phyloP scores from a whole-genome alignment of 2,888 invertebrate species.

The Blomia tropicalis region DNA sequence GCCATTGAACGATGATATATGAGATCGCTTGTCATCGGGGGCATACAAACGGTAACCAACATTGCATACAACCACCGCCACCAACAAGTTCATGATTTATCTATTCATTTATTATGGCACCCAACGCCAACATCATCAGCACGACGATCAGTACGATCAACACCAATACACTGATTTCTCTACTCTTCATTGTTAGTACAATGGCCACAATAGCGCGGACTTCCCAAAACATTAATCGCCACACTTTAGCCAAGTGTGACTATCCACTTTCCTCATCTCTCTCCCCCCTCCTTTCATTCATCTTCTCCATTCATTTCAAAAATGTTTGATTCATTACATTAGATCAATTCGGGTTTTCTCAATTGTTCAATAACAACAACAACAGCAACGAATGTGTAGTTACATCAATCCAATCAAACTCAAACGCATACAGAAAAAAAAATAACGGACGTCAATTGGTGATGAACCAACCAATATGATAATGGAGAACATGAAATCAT shows the following conservation, averaged over 20 bases:
- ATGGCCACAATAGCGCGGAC: neutral
- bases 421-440: too few species aligned
- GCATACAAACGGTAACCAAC: constrained; percentile 13
- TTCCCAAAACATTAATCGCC: neutral
- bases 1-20: constrained; percentile 3
- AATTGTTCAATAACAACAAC: too few species aligned
- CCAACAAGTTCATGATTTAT: constrained; percentile 13
- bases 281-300: too few species aligned
- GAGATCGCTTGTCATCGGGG: constrained; percentile 4
- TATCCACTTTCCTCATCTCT: constrained; percentile 1
- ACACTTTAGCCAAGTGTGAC: constrained; percentile 7
- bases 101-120: constrained; percentile 12
- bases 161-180: too few species aligned
- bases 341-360: too few species aligned
- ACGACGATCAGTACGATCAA: neutral
- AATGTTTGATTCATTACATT: too few species aligned
- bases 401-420: too few species aligned
- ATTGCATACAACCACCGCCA: neutral
- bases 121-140: neutral
- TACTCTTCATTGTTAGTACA: neutral
- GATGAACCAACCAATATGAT: too few species aligned
- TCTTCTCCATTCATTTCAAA: too few species aligned
- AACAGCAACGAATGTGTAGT: too few species aligned
- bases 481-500: too few species aligned
- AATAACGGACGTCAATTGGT: too few species aligned